Conservation (phyloP, 2,113 vertebrate species). For the Clinocottus analis region DNA sequence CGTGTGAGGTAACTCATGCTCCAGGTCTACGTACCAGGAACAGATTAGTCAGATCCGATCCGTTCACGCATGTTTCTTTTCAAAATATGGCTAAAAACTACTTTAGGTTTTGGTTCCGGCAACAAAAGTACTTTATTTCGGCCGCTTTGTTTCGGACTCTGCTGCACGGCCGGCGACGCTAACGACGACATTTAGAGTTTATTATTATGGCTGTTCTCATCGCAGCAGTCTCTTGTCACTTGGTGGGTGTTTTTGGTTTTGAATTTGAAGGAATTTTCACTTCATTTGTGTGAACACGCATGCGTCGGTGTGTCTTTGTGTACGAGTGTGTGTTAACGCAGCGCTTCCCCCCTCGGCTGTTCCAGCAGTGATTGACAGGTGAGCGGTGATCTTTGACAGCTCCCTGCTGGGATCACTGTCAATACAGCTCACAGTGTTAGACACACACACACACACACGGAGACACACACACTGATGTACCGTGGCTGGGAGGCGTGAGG, state of each 20-base stretch:
- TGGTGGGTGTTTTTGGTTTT: neutral
- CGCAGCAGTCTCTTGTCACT: neutral
- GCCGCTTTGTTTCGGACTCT: neutral
- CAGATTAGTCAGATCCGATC: neutral
- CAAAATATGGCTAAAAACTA: neutral
- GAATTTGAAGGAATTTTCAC: neutral
- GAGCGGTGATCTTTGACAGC: slow-evolving; percentile 58
- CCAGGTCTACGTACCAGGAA: neutral
- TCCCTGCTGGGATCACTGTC: slow-evolving; percentile 33
- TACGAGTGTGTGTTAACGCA: neutral
- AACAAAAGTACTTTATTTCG: neutral
- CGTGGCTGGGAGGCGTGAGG: slow-evolving; percentile 11
- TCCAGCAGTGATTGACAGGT: slow-evolving; percentile 54
- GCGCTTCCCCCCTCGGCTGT: slow-evolving; percentile 18
- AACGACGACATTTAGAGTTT: neutral
- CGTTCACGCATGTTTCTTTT: neutral
- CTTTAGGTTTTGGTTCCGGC: neutral
- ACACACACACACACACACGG: slow-evolving; percentile 17
- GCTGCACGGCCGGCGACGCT: neutral
- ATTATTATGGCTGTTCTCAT: neutral
- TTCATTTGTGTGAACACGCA: neutral
- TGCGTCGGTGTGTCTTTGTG: neutral
- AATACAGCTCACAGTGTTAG: slow-evolving; percentile 36
- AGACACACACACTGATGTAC: slow-evolving; percentile 21
- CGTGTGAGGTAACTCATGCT: too few species aligned